A percentile compares a stretch with the other conserved stretches of the same genome.
These are phyloP conservation scores for Acipenser transmontanus DNA, from an alignment of 2,797 vertebrate genomes.

Conservation along the genomic window DNA sequence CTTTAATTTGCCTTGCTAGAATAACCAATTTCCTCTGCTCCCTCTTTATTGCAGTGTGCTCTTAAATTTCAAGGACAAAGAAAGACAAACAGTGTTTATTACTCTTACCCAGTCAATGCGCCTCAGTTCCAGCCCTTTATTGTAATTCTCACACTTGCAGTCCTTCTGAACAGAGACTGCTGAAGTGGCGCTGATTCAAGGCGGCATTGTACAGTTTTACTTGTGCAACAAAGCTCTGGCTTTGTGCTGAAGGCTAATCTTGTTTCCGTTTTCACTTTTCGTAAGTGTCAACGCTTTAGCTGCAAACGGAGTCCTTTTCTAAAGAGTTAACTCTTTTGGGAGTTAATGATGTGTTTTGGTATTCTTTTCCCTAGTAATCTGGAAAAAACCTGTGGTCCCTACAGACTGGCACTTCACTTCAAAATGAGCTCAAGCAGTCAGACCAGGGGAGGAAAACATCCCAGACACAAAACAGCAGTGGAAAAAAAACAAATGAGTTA, in stretches of 20 bases:
- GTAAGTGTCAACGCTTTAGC: background rate
- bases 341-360: background rate
- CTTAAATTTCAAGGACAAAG: constrained; percentile 36
- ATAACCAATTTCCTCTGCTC: constrained; percentile 17
- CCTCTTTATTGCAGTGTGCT: constrained; percentile 30
- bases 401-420: too few species aligned
- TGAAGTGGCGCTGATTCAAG: constrained; percentile 41
- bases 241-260: background rate
- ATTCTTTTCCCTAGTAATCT: background rate
- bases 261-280: background rate
- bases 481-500: background rate
- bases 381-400: background rate
- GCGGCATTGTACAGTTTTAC: constrained; percentile 6
- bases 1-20: too few species aligned
- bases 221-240: background rate
- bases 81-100: constrained; percentile 16
- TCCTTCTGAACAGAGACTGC: constrained; percentile 37
- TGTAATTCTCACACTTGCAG: constrained; percentile 30
- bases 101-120: constrained; percentile 35
- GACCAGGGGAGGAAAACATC: background rate
- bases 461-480: background rate
- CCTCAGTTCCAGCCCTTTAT: constrained; percentile 15
- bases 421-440: background rate
- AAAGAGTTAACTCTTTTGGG: background rate
- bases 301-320: background rate